Base-by-base conservation (phyloP, 2,113 vertebrate genomes). In the Oryzias melastigma region DNA sequence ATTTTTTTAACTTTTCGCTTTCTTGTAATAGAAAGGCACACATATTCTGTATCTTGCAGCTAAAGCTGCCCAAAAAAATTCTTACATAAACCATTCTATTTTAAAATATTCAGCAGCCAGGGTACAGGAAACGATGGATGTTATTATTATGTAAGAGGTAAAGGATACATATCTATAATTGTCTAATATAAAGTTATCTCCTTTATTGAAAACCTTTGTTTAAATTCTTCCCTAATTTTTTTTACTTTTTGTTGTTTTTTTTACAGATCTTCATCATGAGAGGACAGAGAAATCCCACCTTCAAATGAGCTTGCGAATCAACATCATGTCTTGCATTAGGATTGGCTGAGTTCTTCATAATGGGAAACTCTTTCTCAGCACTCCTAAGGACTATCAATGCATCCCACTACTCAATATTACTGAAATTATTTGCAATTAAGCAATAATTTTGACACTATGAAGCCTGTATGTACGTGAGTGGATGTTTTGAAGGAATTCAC, bases 251-350 rank as follows among this genome's bases (percentile, higher is more conserved):
- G 71, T 82, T 47, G 72, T 45, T 77, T 81, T 25, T 80, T 35
- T 42, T 79, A 63, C 81, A 89, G 87, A 69, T 84, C 53, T 47
- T 67, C 16, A 62, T 70, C 51, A 52, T 68, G 51, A 71, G 65
- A 75, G 76, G 66, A 75, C 12, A 43, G 73, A 80, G 55, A 72
- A 81, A 40, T n/a, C 16, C 7, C 18, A 45, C 40, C 5, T 58
- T 62, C 42, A 52, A 22, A 51, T 27, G 50, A 65, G 48, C 60
- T 53, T 43, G 57, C 61, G 54, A 43, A 71, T 12, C 57, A 48
- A 45, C 51, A 6, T 35, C 51, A 40, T 47, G 62, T 63, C 53
- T 55, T 48, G 61, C 61, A 55, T 59, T 49, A 56, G 41, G 52
- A 46, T 52, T 68, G 57, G 44, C 71, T 58, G 60, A 68, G 19